Percentiles rank a stretch among this genome's conserved stretches.
These are phyloP conservation scores for Pseudeuparius sepicola DNA, from an alignment of 2,888 invertebrate species.

Conservation along the genomic window DNA sequence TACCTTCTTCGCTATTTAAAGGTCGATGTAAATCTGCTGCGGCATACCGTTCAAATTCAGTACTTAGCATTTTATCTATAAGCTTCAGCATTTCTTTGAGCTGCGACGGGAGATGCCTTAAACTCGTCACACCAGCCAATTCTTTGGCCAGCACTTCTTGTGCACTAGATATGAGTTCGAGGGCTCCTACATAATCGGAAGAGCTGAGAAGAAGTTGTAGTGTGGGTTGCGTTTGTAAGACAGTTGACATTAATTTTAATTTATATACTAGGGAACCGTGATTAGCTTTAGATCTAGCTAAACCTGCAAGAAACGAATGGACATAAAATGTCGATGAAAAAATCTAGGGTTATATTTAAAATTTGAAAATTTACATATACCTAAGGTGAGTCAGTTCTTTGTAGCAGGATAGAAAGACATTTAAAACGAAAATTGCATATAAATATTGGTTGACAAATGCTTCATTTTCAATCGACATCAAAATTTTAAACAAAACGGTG, in stretches of 20 bases:
- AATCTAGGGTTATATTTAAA: too few relatives aligned
- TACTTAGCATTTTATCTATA: constrained; percentile 93
- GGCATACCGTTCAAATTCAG: constrained; percentile 87
- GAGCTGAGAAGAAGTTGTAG: constrained; percentile 89
- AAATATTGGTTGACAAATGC: too few relatives aligned
- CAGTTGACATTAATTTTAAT: constrained; percentile 85
- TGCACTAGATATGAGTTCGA: constrained; percentile 93
- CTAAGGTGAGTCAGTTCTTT: too few relatives aligned
- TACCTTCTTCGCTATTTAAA: constrained; percentile 45
- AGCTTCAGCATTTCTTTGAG: constrained; percentile 90
- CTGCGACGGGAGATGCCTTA: constrained; percentile 92
- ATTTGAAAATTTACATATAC: too few relatives aligned
- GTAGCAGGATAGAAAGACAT: too few relatives aligned
- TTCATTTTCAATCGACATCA: too few relatives aligned
- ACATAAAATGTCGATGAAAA: too few relatives aligned
- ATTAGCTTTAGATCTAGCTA: constrained; percentile 56
- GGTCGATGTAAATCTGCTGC: constrained; percentile 87
- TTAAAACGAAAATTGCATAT: too few relatives aligned
- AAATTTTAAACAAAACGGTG: too few relatives aligned
- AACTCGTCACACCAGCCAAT: constrained; percentile 85
- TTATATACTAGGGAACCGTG: constrained; percentile 58
- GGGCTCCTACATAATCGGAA: constrained; percentile 93
- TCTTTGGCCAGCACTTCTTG: constrained; percentile 88
- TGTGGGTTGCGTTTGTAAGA: constrained; percentile 96
- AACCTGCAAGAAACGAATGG: too few relatives aligned